Conservation (phyloP, 1,140 invertebrate genomes). For the Ceratosolen fusciceps region DNA sequence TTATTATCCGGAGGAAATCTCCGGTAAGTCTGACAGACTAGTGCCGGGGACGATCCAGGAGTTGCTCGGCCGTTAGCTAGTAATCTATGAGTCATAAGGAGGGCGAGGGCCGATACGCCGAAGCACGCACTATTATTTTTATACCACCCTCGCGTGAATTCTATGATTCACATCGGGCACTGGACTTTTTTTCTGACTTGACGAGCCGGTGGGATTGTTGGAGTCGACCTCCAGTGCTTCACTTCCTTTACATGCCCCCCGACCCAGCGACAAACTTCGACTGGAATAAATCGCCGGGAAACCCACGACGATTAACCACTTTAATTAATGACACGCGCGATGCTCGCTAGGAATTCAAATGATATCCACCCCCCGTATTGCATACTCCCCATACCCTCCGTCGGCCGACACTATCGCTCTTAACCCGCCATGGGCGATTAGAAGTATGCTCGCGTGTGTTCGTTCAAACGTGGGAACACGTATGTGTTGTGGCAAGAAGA, state of each 20-base stretch:
- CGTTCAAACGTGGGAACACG: neutral
- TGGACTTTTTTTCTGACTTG: neutral
- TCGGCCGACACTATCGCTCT: too few relatives aligned
- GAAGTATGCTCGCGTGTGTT: neutral
- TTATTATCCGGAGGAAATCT: slow-evolving; percentile 8
- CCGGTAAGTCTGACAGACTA: neutral
- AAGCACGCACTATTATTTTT: slow-evolving; percentile 29
- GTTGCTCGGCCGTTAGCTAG: neutral
- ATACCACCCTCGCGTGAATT: slow-evolving; percentile 22
- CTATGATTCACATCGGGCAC: slow-evolving; percentile 30
- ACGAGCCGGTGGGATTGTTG: neutral
- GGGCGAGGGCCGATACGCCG: neutral
- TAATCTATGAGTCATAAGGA: slow-evolving; percentile 23
- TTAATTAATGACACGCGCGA: slow-evolving; percentile 33
- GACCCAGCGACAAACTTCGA: too few relatives aligned
- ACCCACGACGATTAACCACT: slow-evolving; percentile 24
- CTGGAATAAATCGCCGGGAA: slow-evolving; percentile 38
- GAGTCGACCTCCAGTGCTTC: neutral
- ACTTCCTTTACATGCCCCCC: neutral
- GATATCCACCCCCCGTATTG: too few relatives aligned
- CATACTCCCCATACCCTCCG: too few relatives aligned
- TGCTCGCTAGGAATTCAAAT: neutral
- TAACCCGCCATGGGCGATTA: too few relatives aligned
- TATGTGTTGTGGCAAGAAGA: neutral
- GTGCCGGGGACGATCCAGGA: neutral